phyloP scores from a whole-genome alignment of 2,797 vertebrate species.

The Phylloscopus collybita region DNA sequence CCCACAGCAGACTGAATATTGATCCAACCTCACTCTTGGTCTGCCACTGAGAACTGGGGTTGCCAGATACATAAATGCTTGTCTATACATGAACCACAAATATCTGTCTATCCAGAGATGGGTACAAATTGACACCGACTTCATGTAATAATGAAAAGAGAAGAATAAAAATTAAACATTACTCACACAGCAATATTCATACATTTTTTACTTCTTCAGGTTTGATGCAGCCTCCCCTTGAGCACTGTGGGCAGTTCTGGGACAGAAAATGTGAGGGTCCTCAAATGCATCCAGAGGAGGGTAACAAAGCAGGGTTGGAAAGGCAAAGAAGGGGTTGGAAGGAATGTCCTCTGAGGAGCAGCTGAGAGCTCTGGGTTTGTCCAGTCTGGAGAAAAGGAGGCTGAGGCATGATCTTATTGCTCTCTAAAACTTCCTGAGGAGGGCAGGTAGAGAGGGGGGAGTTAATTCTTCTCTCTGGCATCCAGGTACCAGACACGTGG shows the following conservation, averaged over 20 bases:
- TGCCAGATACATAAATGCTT: not conserved
- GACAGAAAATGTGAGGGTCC: not conserved
- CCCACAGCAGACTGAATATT: not conserved
- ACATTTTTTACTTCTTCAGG: not conserved
- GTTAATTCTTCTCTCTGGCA: not conserved
- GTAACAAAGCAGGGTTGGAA: accelerated
- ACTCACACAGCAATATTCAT: not conserved
- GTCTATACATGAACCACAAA: not conserved
- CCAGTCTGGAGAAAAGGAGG: not conserved
- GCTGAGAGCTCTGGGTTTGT: not conserved
- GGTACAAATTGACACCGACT: not conserved
- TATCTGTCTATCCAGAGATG: not conserved
- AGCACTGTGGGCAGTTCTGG: not conserved
- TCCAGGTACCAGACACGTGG: accelerated
- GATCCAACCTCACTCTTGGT: not conserved
- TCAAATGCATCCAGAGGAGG: not conserved
- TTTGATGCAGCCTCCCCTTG: not conserved
- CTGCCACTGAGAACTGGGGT: not conserved
- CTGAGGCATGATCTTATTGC: not conserved
- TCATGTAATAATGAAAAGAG: not conserved
- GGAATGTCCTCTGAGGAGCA: not conserved
- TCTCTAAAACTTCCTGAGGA: not conserved
- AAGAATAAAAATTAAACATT: not conserved
- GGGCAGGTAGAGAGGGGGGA: not conserved
- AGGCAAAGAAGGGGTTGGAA: not conserved